These are phyloP conservation scores for Marasmarcha lunaedactyla DNA, from an alignment of 2,888 invertebrate genomes.

Conservation along the genomic window DNA sequence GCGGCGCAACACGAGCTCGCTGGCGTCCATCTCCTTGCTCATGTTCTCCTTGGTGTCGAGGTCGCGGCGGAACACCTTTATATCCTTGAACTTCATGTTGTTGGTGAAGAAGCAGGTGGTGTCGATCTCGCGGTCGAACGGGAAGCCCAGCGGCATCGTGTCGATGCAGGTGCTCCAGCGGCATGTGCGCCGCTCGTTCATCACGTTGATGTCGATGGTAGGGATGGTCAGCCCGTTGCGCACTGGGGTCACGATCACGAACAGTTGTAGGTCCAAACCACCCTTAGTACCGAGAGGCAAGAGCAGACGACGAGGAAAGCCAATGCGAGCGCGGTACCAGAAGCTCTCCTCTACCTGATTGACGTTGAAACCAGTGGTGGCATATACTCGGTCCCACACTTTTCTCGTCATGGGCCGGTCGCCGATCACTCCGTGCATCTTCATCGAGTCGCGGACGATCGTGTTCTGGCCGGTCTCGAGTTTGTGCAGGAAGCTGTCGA, in stretches of 20 bases:
- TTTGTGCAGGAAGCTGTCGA: conserved; percentile 69
- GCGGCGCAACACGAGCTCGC: conserved; percentile 50
- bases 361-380: conserved; percentile 45
- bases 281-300: conserved; percentile 76
- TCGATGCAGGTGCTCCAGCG: conserved; percentile 71
- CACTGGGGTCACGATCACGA: conserved; percentile 71
- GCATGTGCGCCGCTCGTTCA: conserved; percentile 64
- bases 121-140: conserved; percentile 78
- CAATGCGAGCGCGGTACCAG: conserved; percentile 63
- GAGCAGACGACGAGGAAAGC: conserved; percentile 77
- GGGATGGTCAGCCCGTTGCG: conserved; percentile 56
- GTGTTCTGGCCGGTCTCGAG: conserved; percentile 76
- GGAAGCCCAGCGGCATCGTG: conserved; percentile 77
- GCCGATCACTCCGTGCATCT: conserved; percentile 72
- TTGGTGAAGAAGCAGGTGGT: conserved; percentile 70
- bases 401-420: conserved; percentile 66
- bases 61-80: conserved; percentile 73
- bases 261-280: conserved; percentile 75
- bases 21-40: conserved; percentile 41
- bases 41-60: conserved; percentile 32
- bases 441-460: conserved; percentile 75
- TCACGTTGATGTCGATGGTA: conserved; percentile 47
- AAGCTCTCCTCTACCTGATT: conserved; percentile 66
- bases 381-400: conserved; percentile 27
- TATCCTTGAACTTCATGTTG: conserved; percentile 76